A percentile compares a stretch with the other conserved stretches of the same genome.
Evolutionary conservation across 1,140 invertebrate genomes (phyloP).

Genomic region (Pseudomyrmex flavicornis): DNA sequence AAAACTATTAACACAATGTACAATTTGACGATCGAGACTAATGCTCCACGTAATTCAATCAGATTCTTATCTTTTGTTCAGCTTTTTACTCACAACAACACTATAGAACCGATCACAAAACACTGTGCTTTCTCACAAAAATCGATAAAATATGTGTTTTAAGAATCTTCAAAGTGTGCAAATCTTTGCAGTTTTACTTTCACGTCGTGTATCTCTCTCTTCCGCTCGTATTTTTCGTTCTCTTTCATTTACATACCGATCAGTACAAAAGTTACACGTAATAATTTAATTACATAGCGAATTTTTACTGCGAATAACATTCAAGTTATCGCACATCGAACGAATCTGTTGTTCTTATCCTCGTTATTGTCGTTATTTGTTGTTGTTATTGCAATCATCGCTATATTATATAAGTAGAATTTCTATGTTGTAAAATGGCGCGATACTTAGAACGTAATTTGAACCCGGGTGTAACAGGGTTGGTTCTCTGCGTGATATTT

Average conservation of each 20-base stretch:
- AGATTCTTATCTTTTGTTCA: conserved; percentile 72
- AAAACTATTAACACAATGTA: conserved; percentile 3
- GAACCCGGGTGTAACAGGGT: conserved; percentile 75
- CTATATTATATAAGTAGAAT: conserved; percentile 74
- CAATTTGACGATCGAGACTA: conserved; percentile 16
- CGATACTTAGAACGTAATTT: conserved; percentile 72
- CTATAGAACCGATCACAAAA: conserved; percentile 83
- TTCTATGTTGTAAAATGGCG: conserved; percentile 78
- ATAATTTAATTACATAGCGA: conserved; percentile 40
- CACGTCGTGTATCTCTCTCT: neutral
- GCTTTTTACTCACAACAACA: conserved; percentile 84
- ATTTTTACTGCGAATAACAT: conserved; percentile 59
- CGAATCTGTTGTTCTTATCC: conserved; percentile 64
- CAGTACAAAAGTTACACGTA: conserved; percentile 52
- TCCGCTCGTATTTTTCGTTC: conserved; percentile 5
- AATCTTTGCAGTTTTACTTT: conserved; percentile 30
- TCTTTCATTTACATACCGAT: conserved; percentile 50
- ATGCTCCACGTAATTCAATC: conserved; percentile 11
- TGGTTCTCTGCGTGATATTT: conserved; percentile 1
- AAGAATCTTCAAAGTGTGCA: conserved; percentile 17
- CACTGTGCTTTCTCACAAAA: conserved; percentile 82
- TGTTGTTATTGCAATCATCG: conserved; percentile 76
- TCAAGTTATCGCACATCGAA: conserved; percentile 54
- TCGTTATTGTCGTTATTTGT: conserved; percentile 72
- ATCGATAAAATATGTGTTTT: conserved; percentile 26